Evolutionary conservation across 1,140 invertebrate genomes (phyloP).

Genomic region (Drosophila bocki): DNA sequence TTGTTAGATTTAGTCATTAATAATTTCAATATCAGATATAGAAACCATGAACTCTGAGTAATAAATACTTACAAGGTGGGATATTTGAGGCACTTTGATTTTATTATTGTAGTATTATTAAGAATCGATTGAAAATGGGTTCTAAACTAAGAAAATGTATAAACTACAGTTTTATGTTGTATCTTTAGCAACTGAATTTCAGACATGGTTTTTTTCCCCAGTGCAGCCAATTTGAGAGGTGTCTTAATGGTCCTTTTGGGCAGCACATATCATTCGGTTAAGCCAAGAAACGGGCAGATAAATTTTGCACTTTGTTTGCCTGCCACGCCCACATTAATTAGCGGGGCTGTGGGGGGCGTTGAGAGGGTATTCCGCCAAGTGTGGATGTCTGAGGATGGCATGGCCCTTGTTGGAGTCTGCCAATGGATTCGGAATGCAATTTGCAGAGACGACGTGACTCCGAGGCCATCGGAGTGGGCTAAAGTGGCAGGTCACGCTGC

Average conservation of each 20-base stretch:
- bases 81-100: neutral
- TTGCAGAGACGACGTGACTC: slow-evolving; percentile 47
- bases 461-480: slow-evolving; percentile 38
- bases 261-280: slow-evolving; percentile 47
- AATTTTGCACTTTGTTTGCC: slow-evolving; percentile 60
- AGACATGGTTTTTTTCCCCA: slow-evolving; percentile 1
- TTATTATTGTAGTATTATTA: too few relatives aligned
- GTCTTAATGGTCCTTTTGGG: slow-evolving; percentile 35
- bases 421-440: slow-evolving; percentile 51
- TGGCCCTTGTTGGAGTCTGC: slow-evolving; percentile 15
- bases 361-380: neutral
- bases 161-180: neutral
- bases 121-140: neutral
- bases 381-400: slow-evolving; percentile 12
- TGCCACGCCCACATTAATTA: slow-evolving; percentile 60
- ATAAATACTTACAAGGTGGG: neutral
- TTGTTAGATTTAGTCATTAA: neutral
- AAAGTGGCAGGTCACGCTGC: slow-evolving; percentile 40
- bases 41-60: neutral
- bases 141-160: neutral
- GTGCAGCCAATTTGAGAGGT: slow-evolving; percentile 36
- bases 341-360: slow-evolving; percentile 26
- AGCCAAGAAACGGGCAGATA: slow-evolving; percentile 36
- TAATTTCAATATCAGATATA: neutral
- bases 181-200: neutral